Evolutionary conservation across 2,113 vertebrate species (phyloP).

Genomic region (Odontesthes bonariensis): DNA sequence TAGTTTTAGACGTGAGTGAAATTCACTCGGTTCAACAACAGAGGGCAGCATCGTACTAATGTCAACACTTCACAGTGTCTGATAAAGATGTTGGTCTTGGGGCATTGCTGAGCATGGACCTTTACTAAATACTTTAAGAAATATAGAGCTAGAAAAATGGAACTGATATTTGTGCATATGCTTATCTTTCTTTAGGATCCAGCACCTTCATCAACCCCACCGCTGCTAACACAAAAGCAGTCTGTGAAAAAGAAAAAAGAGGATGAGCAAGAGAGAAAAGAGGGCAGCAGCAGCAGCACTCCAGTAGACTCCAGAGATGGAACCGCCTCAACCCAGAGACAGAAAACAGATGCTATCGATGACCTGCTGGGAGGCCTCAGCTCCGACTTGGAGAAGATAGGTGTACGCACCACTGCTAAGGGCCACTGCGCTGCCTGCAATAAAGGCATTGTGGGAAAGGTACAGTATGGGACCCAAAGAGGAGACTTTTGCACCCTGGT

Average conservation of each 20-base stretch:
- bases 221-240: conserved; percentile 57
- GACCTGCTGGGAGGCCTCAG: conserved; percentile 88
- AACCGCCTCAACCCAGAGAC: conserved; percentile 20
- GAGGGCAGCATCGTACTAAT: conserved; percentile 67
- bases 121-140: background rate
- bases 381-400: conserved; percentile 89
- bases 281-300: background rate
- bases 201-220: conserved; percentile 41
- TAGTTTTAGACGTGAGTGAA: background rate
- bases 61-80: background rate
- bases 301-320: conserved; percentile 8
- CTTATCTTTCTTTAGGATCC: conserved; percentile 55
- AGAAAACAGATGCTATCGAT: conserved; percentile 80
- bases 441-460: conserved; percentile 91
- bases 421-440: conserved; percentile 87
- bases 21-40: conserved; percentile 45
- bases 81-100: too few species aligned
- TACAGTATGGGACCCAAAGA: conserved; percentile 47
- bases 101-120: background rate
- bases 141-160: background rate
- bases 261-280: conserved; percentile 26
- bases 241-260: conserved; percentile 48
- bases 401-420: conserved; percentile 83
- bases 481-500: background rate
- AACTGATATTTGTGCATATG: background rate